Conservation (phyloP, 2,113 vertebrate species). For the Gracilinanus agilis region DNA sequence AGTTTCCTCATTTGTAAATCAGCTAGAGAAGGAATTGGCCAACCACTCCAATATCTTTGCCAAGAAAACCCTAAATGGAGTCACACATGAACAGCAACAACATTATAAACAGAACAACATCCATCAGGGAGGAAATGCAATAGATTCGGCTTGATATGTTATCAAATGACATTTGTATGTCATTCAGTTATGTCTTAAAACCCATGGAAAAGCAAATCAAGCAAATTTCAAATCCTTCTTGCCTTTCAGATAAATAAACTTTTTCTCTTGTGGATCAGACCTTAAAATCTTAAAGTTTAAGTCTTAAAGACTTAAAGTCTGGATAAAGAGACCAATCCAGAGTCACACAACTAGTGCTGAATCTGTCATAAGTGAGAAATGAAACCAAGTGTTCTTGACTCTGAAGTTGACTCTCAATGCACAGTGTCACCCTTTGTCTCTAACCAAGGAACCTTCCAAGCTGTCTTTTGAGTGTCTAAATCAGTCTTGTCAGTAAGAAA, state of each 20-base stretch:
- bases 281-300: too few species aligned
- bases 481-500: slow-evolving; percentile 49
- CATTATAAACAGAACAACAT: not conserved
- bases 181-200: slow-evolving; percentile 65
- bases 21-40: too few species aligned
- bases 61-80: too few species aligned
- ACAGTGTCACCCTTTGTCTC: too few species aligned
- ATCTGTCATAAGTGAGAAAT: too few species aligned
- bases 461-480: slow-evolving; percentile 16
- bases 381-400: too few species aligned
- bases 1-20: too few species aligned
- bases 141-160: not conserved
- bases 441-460: slow-evolving; percentile 61
- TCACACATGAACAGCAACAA: not conserved
- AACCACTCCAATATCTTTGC: too few species aligned
- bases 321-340: too few species aligned
- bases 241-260: slow-evolving; percentile 11
- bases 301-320: too few species aligned
- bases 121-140: not conserved
- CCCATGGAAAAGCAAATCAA: slow-evolving; percentile 43
- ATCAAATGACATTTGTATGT: slow-evolving; percentile 51
- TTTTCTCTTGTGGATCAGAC: not conserved
- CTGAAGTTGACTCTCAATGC: too few species aligned
- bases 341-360: too few species aligned
- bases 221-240: slow-evolving; percentile 32